Percentiles rank a stretch among this genome's conserved stretches.
Conservation (phyloP, 2,797 vertebrate species). For the Merluccius polli region DNA sequence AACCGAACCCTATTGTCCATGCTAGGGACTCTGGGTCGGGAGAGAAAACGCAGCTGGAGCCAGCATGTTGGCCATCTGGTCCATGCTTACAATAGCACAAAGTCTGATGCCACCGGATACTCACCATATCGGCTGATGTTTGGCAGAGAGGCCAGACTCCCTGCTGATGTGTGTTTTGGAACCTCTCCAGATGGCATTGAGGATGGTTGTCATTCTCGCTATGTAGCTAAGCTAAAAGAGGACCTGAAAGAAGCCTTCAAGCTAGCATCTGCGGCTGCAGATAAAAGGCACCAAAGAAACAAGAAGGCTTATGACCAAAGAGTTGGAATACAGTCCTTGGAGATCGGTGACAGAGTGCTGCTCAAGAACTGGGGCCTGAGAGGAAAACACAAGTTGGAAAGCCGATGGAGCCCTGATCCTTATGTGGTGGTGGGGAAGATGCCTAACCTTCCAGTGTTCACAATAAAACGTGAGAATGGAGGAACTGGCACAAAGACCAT, state of each 20-base stretch:
- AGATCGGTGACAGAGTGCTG: slow-evolving; percentile 11
- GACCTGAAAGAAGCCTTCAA: slow-evolving; percentile 8
- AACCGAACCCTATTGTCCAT: slow-evolving; percentile 21
- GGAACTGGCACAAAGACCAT: background rate
- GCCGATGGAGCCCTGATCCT: slow-evolving; percentile 4
- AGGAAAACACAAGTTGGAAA: slow-evolving; percentile 12
- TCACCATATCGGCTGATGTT: slow-evolving; percentile 26
- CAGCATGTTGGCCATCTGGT: slow-evolving; percentile 10
- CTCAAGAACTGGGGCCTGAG: no score
- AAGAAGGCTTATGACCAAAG: slow-evolving; percentile 10
- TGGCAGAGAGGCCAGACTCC: slow-evolving; percentile 21
- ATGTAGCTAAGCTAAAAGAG: slow-evolving; percentile 12
- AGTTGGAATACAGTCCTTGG: slow-evolving; percentile 3
- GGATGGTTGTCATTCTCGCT: background rate
- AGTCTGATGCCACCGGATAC: slow-evolving; percentile 16
- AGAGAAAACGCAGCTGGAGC: slow-evolving; percentile 17
- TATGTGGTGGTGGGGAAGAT: slow-evolving; percentile 10
- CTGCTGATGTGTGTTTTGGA: slow-evolving; percentile 16
- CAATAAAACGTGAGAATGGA: background rate
- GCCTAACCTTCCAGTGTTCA: slow-evolving; percentile 7
- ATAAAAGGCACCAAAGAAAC: slow-evolving; percentile 10
- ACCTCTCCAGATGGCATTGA: slow-evolving; percentile 11
- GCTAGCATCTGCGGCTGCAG: slow-evolving; percentile 1
- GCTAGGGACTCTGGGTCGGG: background rate
- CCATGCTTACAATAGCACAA: slow-evolving; percentile 18